These are phyloP conservation scores for Periplaneta americana DNA, from an alignment of 1,140 invertebrate genomes.

Conservation along the genomic window DNA sequence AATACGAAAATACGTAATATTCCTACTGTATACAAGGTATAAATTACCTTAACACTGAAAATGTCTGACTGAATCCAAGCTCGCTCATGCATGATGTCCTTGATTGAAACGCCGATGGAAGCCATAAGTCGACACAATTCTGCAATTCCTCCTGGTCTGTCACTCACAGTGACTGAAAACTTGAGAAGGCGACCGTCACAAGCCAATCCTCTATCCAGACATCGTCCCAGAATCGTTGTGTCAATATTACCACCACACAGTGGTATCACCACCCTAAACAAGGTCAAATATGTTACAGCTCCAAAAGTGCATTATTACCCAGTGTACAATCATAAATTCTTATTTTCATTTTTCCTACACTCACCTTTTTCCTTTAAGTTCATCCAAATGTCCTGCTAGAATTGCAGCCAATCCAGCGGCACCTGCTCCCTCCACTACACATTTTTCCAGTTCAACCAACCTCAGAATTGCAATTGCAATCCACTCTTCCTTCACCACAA, in stretches of 20 bases:
- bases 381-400: constrained; percentile 55
- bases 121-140: constrained; percentile 49
- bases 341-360: background rate
- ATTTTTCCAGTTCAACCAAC: constrained; percentile 61
- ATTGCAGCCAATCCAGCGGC: constrained; percentile 64
- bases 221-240: constrained; percentile 55
- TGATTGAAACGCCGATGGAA: constrained; percentile 51
- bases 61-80: constrained; percentile 58
- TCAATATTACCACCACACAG: constrained; percentile 71
- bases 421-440: constrained; percentile 66
- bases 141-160: constrained; percentile 53
- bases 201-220: constrained; percentile 63
- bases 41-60: constrained; percentile 41
- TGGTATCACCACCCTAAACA: constrained; percentile 54
- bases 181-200: constrained; percentile 61
- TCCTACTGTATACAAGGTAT: too few species aligned
- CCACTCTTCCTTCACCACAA: constrained; percentile 49
- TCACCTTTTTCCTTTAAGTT: constrained; percentile 62
- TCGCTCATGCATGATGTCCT: constrained; percentile 60
- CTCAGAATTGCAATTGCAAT: constrained; percentile 64
- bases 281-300: background rate
- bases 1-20: too few species aligned
- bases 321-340: background rate
- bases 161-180: constrained; percentile 58
- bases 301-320: background rate